Percentiles rank a stretch among this genome's conserved stretches.
Evolutionary conservation across 2,113 vertebrate genomes (phyloP).

Genomic region (Bucco capensis): DNA sequence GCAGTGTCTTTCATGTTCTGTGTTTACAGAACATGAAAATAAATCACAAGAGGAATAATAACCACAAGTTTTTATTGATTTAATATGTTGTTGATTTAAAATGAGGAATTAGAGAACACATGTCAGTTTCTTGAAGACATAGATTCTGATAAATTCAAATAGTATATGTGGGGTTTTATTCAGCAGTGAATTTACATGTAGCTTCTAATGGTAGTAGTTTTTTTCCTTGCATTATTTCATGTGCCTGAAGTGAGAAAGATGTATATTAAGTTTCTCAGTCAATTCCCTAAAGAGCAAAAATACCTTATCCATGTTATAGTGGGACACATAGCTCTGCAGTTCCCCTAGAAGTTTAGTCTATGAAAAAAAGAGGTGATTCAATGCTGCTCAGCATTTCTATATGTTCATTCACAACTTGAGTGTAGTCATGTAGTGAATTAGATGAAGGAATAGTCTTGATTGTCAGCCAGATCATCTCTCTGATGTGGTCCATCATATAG

Average conservation of each 20-base stretch:
- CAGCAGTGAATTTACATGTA: neutral
- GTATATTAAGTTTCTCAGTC: neutral
- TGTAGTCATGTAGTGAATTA: neutral
- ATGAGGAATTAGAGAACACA: neutral
- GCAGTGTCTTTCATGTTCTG: neutral
- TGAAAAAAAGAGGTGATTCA: neutral
- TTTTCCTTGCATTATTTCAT: neutral
- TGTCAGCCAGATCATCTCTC: neutral
- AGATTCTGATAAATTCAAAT: neutral
- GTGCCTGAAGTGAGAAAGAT: neutral
- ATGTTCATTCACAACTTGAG: neutral
- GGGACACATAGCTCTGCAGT: neutral
- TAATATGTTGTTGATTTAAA: neutral
- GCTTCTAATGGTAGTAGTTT: neutral
- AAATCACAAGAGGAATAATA: neutral
- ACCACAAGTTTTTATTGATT: neutral
- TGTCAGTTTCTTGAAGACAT: neutral
- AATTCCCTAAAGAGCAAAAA: neutral
- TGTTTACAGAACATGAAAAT: neutral
- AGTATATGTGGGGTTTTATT: neutral
- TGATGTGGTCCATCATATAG: neutral
- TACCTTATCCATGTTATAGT: neutral
- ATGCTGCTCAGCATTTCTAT: neutral
- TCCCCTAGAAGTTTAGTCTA: neutral
- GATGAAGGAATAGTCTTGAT: neutral